Conservation (phyloP, 2,888 invertebrate species). For the Lasioglossum malachurum region DNA sequence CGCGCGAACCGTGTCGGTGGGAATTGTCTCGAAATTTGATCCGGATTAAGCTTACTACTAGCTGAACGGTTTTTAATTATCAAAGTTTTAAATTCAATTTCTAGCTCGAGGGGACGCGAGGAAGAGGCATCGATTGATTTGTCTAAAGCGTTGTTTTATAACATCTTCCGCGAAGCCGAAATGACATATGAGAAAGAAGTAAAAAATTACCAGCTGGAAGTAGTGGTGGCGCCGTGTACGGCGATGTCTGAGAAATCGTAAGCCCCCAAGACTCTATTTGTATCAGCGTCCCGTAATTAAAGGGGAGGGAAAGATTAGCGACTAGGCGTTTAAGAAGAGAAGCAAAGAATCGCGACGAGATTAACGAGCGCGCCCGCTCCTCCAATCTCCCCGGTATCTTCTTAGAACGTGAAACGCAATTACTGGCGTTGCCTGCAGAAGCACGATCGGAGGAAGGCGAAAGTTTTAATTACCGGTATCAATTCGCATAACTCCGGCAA, state of each 20-base stretch:
- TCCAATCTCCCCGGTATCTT: conserved; percentile 37
- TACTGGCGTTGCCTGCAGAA: conserved; percentile 55
- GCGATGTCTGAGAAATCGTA: background rate
- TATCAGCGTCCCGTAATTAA: background rate
- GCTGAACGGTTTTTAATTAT: background rate
- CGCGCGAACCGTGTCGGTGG: background rate
- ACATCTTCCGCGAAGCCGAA: background rate
- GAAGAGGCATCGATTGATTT: background rate
- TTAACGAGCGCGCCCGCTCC: conserved; percentile 35
- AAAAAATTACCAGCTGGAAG: background rate
- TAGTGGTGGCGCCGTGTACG: background rate
- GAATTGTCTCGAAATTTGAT: background rate
- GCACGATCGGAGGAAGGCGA: conserved; percentile 56
- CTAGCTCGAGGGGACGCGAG: background rate
- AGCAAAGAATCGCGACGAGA: conserved; percentile 28
- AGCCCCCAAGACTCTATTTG: background rate
- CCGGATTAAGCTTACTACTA: background rate
- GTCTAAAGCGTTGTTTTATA: background rate
- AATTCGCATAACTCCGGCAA: conserved; percentile 71
- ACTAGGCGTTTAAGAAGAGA: conserved; percentile 12
- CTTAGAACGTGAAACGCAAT: conserved; percentile 57
- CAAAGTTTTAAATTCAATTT: background rate
- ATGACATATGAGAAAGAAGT: too few relatives aligned
- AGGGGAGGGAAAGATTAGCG: background rate
- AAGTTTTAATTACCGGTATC: conserved; percentile 77